phyloP scores from a whole-genome alignment of 2,888 invertebrate species.

The Cancer borealis region DNA sequence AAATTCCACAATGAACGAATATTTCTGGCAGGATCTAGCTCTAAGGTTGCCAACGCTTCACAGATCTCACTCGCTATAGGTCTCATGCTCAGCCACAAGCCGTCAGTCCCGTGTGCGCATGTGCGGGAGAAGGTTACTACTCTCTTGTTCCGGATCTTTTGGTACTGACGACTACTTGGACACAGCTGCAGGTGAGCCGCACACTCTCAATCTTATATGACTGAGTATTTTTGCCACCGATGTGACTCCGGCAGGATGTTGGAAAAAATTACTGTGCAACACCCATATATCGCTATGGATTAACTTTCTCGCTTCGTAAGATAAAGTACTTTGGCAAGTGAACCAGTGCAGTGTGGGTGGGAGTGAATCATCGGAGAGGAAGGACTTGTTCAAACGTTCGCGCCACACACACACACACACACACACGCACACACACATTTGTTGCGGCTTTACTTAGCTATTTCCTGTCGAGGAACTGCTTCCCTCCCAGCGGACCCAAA shows the following conservation, averaged over 20 bases:
- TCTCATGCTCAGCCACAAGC: background rate
- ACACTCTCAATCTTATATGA: background rate
- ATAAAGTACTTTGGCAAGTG: background rate
- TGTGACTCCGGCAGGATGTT: background rate
- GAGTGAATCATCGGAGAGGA: background rate
- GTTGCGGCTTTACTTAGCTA: background rate
- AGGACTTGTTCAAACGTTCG: constrained; percentile 17
- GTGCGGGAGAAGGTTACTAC: background rate
- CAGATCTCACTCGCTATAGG: background rate
- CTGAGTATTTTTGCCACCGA: background rate
- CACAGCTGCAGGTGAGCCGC: background rate
- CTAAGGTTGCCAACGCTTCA: constrained; percentile 14
- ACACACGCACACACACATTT: constrained; percentile 12
- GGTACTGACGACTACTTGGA: background rate
- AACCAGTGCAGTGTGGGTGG: background rate
- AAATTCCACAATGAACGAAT: background rate
- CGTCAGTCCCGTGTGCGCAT: constrained; percentile 44
- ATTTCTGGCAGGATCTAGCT: background rate
- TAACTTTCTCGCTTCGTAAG: background rate
- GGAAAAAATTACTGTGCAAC: no score
- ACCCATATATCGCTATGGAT: background rate
- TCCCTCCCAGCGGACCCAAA: background rate
- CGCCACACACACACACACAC: background rate
- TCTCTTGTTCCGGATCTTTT: background rate
- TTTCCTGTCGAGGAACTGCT: background rate